These are phyloP conservation scores for Oreohelix idahoensis DNA, from an alignment of 1,140 invertebrate species.

Conservation along the genomic window DNA sequence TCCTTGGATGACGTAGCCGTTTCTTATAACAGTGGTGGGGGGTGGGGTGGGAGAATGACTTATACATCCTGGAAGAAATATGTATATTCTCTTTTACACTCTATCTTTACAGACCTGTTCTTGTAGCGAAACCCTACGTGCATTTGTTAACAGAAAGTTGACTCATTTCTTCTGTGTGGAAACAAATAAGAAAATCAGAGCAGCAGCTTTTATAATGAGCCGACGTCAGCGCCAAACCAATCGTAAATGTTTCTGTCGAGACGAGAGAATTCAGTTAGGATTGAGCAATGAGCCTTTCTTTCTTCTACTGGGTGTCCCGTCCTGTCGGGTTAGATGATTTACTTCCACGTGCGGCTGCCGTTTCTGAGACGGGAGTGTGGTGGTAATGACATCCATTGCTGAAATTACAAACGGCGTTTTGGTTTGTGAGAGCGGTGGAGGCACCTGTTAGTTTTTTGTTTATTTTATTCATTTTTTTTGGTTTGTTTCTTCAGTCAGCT, in stretches of 20 bases:
- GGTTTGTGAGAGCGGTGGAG: no score
- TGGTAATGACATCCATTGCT: no score
- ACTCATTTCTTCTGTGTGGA: background rate
- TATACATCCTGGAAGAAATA: no score
- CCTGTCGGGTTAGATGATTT: background rate
- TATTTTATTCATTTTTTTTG: no score
- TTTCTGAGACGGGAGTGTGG: background rate
- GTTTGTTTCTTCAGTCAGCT: no score
- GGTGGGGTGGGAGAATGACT: no score
- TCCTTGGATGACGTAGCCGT: no score
- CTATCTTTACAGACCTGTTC: no score
- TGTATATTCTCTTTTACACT: no score
- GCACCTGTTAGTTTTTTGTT: no score
- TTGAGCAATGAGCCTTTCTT: background rate
- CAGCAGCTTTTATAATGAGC: background rate
- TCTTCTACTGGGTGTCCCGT: background rate
- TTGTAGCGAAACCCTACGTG: background rate
- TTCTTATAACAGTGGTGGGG: no score
- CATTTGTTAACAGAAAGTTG: background rate
- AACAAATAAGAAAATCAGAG: background rate
- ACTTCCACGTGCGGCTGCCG: background rate
- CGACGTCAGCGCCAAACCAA: background rate
- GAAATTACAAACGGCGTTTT: no score
- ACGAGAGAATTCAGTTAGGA: background rate
- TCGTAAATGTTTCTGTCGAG: background rate